Conservation (phyloP, 2,113 vertebrate genomes). For the Takifugu flavidus region DNA sequence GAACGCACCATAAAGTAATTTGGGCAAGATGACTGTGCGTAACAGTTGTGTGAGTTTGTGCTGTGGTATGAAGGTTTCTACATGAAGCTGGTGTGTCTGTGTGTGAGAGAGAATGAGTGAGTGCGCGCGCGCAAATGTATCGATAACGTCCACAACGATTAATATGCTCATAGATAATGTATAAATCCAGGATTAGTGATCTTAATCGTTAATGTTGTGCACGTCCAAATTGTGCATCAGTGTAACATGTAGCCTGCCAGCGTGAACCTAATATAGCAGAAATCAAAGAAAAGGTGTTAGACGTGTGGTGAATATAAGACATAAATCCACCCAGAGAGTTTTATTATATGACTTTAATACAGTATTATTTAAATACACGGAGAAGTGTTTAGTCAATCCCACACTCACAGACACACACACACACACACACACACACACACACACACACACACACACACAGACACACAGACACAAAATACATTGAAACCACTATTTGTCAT, state of each 20-base stretch:
- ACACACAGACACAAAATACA: background rate
- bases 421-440: background rate
- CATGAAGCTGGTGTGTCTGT: conserved; percentile 1
- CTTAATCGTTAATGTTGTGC: no score
- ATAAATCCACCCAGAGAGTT: no score
- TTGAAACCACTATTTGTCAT: background rate
- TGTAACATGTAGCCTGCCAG: no score
- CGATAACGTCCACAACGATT: no score
- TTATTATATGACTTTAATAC: background rate
- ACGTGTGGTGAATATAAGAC: no score
- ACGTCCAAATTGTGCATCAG: no score
- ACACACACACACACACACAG: background rate
- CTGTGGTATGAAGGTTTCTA: background rate
- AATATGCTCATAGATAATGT: no score
- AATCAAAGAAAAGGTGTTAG: no score
- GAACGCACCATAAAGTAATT: conserved; percentile 30
- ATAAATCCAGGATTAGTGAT: no score
- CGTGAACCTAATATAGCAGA: no score
- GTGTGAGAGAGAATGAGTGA: conserved; percentile 9
- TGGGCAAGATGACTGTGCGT: conserved; percentile 1
- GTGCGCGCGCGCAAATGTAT: background rate
- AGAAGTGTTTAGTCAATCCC: background rate
- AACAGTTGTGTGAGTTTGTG: conserved; percentile 10
- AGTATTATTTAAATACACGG: conserved; percentile 15
- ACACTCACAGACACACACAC: background rate